Evolutionary conservation across 2,797 vertebrate species (phyloP).

Genomic region (Peromyscus melanophrys): DNA sequence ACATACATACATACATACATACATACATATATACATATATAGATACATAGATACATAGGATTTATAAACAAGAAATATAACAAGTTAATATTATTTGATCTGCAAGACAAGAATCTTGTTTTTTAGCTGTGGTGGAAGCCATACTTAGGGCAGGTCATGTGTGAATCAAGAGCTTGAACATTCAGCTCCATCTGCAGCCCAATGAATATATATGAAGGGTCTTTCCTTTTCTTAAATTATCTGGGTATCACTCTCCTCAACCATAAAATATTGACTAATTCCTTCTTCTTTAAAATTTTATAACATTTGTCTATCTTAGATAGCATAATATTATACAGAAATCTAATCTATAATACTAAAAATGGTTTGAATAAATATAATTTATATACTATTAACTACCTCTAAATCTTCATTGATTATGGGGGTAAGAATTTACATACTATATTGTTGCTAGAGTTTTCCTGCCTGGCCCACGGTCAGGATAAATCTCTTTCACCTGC

Average conservation of each 20-base stretch:
- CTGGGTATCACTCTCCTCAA: not conserved
- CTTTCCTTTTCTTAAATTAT: not conserved
- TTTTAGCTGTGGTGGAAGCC: not conserved
- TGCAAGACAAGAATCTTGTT: not conserved
- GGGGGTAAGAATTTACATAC: not conserved
- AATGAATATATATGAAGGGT: not conserved
- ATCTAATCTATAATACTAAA: not conserved
- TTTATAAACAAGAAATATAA: constrained; percentile 27
- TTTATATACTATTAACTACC: not conserved
- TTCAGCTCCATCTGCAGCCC: not conserved
- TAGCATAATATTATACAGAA: not conserved
- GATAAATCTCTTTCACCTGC: too few relatives aligned
- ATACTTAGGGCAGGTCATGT: too few relatives aligned
- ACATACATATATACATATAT: too few relatives aligned
- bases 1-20: not conserved
- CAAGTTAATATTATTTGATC: constrained; percentile 60
- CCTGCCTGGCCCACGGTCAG: too few relatives aligned
- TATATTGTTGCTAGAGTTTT: too few relatives aligned
- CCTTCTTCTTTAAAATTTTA: not conserved
- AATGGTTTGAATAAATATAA: constrained; percentile 23
- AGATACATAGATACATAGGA: not conserved
- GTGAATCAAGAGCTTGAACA: not conserved
- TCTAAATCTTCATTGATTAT: not conserved
- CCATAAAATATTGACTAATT: not conserved
- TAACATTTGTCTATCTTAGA: not conserved